phyloP scores from a whole-genome alignment of 2,888 invertebrate genomes.

The Brenthis hecate region DNA sequence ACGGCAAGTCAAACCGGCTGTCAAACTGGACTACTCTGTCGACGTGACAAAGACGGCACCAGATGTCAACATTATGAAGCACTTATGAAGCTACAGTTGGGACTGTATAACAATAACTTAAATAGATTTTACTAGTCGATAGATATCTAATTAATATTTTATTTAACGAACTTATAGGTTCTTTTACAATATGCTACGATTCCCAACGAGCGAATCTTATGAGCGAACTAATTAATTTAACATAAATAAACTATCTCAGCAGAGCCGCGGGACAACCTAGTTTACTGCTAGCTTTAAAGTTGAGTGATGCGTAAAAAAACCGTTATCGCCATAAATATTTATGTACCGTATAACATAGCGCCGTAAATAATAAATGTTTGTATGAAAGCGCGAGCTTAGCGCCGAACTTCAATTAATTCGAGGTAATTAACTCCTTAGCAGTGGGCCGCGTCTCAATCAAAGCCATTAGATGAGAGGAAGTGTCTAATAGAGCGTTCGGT shows the following conservation, averaged over 20 bases:
- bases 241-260: too few species aligned
- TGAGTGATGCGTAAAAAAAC: too few species aligned
- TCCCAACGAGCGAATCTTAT: too few species aligned
- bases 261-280: too few species aligned
- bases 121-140: not conserved
- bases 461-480: conserved; percentile 59
- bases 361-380: conserved; percentile 4
- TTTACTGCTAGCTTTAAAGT: too few species aligned
- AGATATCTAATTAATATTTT: too few species aligned
- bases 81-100: conserved; percentile 3
- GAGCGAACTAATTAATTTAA: too few species aligned
- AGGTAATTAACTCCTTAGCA: conserved; percentile 61
- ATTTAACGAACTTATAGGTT: too few species aligned
- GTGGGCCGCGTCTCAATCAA: conserved; percentile 66
- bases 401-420: conserved; percentile 46
- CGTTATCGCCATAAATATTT: too few species aligned
- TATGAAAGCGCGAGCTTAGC: conserved; percentile 29
- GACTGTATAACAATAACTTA: not conserved
- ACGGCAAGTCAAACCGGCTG: conserved; percentile 55
- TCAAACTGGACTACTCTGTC: conserved; percentile 40
- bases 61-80: conserved; percentile 50
- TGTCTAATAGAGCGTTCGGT: conserved; percentile 67
- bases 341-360: too few species aligned
- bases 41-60: conserved; percentile 53
- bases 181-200: too few species aligned